A percentile compares a stretch with the other conserved stretches of the same genome.
These are phyloP conservation scores for Aspidoscelis tigris DNA, from an alignment of 2,113 vertebrate genomes.

Conservation along the genomic window DNA sequence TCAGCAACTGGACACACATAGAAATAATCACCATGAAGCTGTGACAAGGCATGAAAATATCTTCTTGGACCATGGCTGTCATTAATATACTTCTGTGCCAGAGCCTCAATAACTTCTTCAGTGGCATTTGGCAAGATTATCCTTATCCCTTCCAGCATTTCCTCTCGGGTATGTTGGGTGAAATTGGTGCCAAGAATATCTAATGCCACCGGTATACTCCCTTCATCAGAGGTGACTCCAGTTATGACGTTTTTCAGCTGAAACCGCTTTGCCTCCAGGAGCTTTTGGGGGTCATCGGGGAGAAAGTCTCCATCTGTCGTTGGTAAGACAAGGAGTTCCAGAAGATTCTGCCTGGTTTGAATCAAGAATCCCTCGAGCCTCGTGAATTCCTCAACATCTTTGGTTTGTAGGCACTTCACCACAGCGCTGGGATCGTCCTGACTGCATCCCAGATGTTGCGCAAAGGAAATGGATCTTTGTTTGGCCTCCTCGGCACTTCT, in stretches of 20 bases:
- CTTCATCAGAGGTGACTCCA: conserved; percentile 76
- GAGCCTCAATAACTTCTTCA: conserved; percentile 46
- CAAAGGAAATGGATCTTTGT: conserved; percentile 55
- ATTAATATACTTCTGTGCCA: conserved; percentile 73
- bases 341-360: conserved; percentile 25
- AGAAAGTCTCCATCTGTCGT: conserved; percentile 74
- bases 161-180: conserved; percentile 70
- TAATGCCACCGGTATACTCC: conserved; percentile 32
- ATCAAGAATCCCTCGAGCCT: neutral
- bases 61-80: conserved; percentile 50
- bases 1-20: conserved; percentile 71
- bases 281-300: conserved; percentile 57
- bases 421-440: conserved; percentile 34
- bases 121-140: conserved; percentile 36
- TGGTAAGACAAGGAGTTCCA: conserved; percentile 61
- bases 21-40: conserved; percentile 63
- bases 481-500: conserved; percentile 48
- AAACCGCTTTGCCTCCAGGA: conserved; percentile 55
- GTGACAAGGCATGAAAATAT: conserved; percentile 69
- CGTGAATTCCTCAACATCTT: conserved; percentile 46
- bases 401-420: conserved; percentile 68
- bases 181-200: conserved; percentile 60
- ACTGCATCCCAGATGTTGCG: conserved; percentile 65
- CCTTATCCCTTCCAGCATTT: conserved; percentile 62
- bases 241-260: conserved; percentile 71